Conservation (phyloP, 2,113 vertebrate genomes). For the Neoarius graeffei region DNA sequence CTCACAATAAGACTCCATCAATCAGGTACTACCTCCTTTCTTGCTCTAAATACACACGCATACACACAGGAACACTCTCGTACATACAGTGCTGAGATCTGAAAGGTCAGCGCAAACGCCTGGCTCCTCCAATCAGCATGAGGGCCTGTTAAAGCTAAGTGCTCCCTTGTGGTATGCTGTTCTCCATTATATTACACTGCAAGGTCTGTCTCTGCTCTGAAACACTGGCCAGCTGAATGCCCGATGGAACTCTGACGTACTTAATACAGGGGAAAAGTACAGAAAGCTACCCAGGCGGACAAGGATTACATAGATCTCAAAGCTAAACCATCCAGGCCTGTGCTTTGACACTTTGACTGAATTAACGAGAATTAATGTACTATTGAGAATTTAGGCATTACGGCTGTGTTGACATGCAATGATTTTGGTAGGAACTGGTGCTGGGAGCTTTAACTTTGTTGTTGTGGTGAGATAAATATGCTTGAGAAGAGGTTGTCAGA, state of each 20-base stretch:
- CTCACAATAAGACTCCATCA: slow-evolving; percentile 46
- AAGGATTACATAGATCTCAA: slow-evolving; percentile 6
- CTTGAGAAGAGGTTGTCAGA: background rate
- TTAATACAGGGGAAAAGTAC: background rate
- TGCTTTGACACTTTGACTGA: slow-evolving; percentile 38
- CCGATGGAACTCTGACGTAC: slow-evolving; percentile 8
- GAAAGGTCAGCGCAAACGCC: slow-evolving; percentile 44
- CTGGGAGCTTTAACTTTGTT: background rate
- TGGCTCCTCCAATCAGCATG: slow-evolving; percentile 33
- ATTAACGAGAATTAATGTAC: slow-evolving; percentile 18
- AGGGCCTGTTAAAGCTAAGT: slow-evolving; percentile 32
- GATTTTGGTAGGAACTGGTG: background rate
- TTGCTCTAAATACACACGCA: slow-evolving; percentile 28
- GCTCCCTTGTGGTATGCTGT: slow-evolving; percentile 35
- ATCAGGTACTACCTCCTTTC: slow-evolving; percentile 42
- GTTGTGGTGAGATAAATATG: background rate
- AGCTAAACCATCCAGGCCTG: slow-evolving; percentile 4
- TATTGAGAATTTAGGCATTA: slow-evolving; percentile 2
- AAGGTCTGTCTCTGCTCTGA: slow-evolving; percentile 28
- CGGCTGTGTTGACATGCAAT: background rate
- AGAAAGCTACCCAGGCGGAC: background rate
- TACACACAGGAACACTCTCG: slow-evolving; percentile 24
- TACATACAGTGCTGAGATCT: slow-evolving; percentile 4
- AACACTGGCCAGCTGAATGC: slow-evolving; percentile 30
- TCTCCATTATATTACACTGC: slow-evolving; percentile 35